Percentiles rank a stretch among this genome's conserved stretches.
Conservation (phyloP, 2,888 invertebrate species). For the Agrypnus murinus region DNA sequence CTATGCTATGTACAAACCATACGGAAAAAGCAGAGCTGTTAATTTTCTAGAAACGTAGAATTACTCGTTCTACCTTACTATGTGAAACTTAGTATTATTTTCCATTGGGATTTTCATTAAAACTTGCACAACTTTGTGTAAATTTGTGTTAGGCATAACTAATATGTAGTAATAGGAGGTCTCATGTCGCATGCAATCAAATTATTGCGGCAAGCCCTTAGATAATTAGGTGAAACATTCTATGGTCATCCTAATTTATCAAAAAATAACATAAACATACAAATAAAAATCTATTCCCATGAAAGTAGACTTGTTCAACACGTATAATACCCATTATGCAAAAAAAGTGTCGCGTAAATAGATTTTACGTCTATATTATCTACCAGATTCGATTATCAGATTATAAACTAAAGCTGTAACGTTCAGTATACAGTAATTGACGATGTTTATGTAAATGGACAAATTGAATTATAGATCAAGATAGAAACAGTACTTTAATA, state of each 20-base stretch:
- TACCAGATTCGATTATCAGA: constrained; percentile 22
- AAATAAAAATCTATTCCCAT: background rate
- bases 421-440: constrained; percentile 28
- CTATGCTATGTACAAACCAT: no score
- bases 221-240: background rate
- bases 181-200: background rate
- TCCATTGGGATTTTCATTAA: constrained; percentile 16
- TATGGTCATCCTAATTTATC: background rate
- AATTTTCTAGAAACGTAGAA: background rate
- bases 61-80: background rate
- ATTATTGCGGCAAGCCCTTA: background rate
- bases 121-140: constrained; percentile 15
- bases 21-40: no score
- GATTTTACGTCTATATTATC: constrained; percentile 22
- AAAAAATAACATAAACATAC: background rate
- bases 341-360: background rate
- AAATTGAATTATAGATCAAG: constrained; percentile 47
- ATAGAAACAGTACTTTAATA: constrained; percentile 40
- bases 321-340: no score
- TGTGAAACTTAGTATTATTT: background rate
- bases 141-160: constrained; percentile 3
- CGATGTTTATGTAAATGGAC: constrained; percentile 42
- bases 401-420: constrained; percentile 13
- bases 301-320: background rate
- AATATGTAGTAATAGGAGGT: constrained; percentile 17